Base-by-base conservation (phyloP, 2,113 vertebrate genomes). In the Struthidea cinerea region DNA sequence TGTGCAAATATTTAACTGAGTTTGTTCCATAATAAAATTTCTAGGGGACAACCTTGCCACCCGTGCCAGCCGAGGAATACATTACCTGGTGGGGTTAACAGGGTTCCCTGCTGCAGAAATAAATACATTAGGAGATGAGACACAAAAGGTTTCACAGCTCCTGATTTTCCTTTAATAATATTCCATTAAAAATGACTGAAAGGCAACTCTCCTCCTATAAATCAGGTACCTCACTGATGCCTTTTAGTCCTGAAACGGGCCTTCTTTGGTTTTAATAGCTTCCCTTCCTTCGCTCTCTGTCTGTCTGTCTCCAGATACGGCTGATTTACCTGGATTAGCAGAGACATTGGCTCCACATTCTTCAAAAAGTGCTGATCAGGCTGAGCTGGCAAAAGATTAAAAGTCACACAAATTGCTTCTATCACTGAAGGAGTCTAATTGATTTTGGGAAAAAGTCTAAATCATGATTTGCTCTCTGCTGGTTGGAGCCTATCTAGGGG, bases 81-180 rank as follows among this genome's bases (percentile, higher is more conserved):
- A 98, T 98, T 97, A 98, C 96, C 97, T 93, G 89, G 73, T 87
- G 78, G 94, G 97, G 97, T 98, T 98, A 98, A 98, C 95, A 97
- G 96, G 96, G 96, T 97, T 97, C 89, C 76, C 89, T 83, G 96
- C 94, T 92, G 93, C 93, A 97, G 97, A 98, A 97, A 98, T 98
- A 98, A 98, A 98, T 97, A 97, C 96, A 98, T 98, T 97, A 98
- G 95, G 90, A 96, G 90, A 96, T 88, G 94, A 97, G 97, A 93
- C 87, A 95, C 77, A 92, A 92, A 97, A 97, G 95, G 92, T 96
- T 97, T 97, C 97, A 96, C 94, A 97, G 96, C 95, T 97, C 95
- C 95, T 96, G 94, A 96, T 97, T 96, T 96, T 97, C 95, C 95
- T 97, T 98, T 98, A 97, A 97, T 97, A 97, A 96, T 96, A 97